Percentiles rank a stretch among this genome's conserved stretches.
Conservation (phyloP, 2,113 vertebrate genomes). For the Osmerus mordax region DNA sequence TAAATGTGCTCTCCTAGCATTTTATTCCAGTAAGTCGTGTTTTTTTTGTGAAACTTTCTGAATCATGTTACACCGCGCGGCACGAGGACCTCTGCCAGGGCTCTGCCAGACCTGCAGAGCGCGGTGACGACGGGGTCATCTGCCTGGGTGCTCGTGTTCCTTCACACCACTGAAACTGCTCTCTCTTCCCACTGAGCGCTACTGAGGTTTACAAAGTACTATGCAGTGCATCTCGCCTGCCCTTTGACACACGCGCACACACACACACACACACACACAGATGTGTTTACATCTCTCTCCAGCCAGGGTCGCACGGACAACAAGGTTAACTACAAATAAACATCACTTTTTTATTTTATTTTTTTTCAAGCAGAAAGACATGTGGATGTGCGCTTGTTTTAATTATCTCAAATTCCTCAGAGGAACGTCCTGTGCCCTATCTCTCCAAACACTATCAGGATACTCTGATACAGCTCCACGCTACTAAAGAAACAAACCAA, state of each 20-base stretch:
- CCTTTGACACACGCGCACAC: not conserved
- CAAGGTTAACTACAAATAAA: not conserved
- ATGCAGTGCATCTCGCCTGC: not conserved
- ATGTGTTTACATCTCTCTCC: not conserved
- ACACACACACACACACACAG: not conserved
- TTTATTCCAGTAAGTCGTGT: slow-evolving; percentile 53
- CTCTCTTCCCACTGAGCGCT: not conserved
- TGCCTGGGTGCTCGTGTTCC: not conserved
- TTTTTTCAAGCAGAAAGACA: slow-evolving; percentile 9
- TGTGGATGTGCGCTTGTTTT: slow-evolving; percentile 16
- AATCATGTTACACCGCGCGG: slow-evolving; percentile 5
- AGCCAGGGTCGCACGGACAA: not conserved
- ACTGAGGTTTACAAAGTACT: not conserved
- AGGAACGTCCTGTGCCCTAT: slow-evolving; percentile 39
- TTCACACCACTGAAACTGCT: not conserved
- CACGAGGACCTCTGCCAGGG: not conserved
- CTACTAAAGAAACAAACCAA: slow-evolving; percentile 40
- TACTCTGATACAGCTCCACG: slow-evolving; percentile 36
- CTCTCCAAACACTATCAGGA: slow-evolving; percentile 30
- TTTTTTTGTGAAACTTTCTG: slow-evolving; percentile 31
- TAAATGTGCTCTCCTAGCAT: slow-evolving; percentile 28
- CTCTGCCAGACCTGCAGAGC: not conserved
- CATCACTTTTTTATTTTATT: not conserved
- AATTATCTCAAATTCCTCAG: slow-evolving; percentile 17
- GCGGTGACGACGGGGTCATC: not conserved